Percentiles rank a stretch among this genome's conserved stretches.
These are phyloP conservation scores for Nilaparvata lugens DNA, from an alignment of 1,140 invertebrate genomes.

Conservation along the genomic window DNA sequence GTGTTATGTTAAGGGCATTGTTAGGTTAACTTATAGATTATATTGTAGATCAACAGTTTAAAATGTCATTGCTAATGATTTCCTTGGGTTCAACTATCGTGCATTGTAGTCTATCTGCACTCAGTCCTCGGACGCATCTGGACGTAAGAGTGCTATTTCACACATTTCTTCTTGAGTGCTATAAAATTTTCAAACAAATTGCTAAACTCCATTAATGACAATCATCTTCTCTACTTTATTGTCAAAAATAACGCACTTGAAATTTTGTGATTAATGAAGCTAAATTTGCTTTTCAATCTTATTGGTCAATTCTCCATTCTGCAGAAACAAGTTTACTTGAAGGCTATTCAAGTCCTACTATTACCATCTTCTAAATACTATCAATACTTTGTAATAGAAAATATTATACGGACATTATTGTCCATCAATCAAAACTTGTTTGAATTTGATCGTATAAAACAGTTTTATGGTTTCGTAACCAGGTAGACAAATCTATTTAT, in stretches of 20 bases:
- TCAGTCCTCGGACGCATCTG: background rate
- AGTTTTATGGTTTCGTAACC: too few species aligned
- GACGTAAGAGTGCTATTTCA: background rate
- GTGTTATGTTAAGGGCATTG: background rate
- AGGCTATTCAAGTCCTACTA: too few species aligned
- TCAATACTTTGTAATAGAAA: too few species aligned
- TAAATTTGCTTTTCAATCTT: background rate
- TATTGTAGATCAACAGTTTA: slow-evolving; percentile 1
- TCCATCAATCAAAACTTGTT: too few species aligned
- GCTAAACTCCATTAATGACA: background rate
- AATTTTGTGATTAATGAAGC: background rate
- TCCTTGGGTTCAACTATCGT: slow-evolving; percentile 1
- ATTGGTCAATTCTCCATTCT: too few species aligned
- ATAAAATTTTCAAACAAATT: background rate
- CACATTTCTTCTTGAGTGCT: background rate
- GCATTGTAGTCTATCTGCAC: background rate
- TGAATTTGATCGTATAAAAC: too few species aligned
- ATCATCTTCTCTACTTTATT: background rate
- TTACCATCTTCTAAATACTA: too few species aligned
- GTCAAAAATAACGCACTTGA: background rate
- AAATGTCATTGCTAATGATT: background rate
- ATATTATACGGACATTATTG: too few species aligned
- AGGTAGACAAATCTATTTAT: background rate
- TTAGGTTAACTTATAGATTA: slow-evolving; percentile 1
- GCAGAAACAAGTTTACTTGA: too few species aligned